A percentile compares a stretch with the other conserved stretches of the same genome.
Conservation (phyloP, 1,140 invertebrate genomes). For the Ptiloglossa arizonensis region DNA sequence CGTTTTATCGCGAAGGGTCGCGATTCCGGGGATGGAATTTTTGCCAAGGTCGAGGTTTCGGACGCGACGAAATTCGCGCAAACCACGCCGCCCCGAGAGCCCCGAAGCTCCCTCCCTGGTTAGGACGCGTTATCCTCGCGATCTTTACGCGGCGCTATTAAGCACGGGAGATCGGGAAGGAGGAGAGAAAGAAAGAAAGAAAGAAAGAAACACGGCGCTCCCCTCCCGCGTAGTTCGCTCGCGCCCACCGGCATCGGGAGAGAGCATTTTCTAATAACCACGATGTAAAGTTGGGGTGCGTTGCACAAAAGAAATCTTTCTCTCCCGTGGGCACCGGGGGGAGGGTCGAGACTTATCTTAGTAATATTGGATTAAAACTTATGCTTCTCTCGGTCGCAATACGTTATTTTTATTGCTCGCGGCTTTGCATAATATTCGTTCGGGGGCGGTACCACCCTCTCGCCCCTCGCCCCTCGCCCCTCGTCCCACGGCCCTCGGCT, state of each 20-base stretch:
- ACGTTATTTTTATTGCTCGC: conserved; percentile 83
- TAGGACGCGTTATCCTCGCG: background rate
- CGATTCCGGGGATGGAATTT: too few relatives aligned
- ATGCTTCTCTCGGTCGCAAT: conserved; percentile 80
- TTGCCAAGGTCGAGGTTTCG: too few relatives aligned
- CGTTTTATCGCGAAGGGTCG: background rate
- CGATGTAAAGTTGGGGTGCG: conserved; percentile 80
- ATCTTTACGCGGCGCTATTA: conserved; percentile 28
- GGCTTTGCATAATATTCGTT: conserved; percentile 82
- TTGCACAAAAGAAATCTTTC: conserved; percentile 82
- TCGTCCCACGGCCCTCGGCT: background rate
- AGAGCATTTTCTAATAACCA: conserved; percentile 82
- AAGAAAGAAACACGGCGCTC: background rate
- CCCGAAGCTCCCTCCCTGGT: background rate
- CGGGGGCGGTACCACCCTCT: conserved; percentile 61
- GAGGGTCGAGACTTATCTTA: conserved; percentile 78
- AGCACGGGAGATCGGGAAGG: background rate
- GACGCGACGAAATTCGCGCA: too few relatives aligned
- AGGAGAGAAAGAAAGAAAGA: conserved; percentile 1
- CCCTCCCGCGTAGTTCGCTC: conserved; percentile 8
- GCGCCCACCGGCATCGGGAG: conserved; percentile 56
- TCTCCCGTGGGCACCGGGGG: conserved; percentile 17
- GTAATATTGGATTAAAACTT: conserved; percentile 83
- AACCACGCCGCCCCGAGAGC: too few relatives aligned
- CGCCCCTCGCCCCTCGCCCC: background rate